These are phyloP conservation scores for Clitarchus hookeri DNA, from an alignment of 2,888 invertebrate genomes.

Conservation along the genomic window DNA sequence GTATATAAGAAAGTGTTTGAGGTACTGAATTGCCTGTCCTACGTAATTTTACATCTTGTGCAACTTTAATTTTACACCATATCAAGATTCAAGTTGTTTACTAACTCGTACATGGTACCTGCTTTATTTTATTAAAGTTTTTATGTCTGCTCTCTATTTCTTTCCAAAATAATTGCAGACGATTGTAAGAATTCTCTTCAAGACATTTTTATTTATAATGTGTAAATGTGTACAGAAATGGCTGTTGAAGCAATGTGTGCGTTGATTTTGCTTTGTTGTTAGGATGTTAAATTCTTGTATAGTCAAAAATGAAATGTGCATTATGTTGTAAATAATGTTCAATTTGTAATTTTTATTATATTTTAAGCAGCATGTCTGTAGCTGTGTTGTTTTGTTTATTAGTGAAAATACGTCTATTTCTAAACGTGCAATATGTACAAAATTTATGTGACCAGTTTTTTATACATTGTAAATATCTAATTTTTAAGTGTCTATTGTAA, in stretches of 20 bases:
- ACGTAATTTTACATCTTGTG: neutral
- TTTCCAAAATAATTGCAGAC: neutral
- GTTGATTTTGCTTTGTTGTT: neutral
- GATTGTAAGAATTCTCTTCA: neutral
- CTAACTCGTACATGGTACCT: neutral
- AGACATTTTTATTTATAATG: neutral
- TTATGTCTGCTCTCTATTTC: neutral
- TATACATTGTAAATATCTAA: conserved; percentile 30
- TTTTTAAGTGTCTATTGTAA: conserved; percentile 31
- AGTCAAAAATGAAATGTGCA: neutral
- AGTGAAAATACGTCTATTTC: conserved; percentile 24
- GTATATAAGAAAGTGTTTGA: neutral
- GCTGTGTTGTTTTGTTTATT: conserved; percentile 12
- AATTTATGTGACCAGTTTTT: conserved; percentile 30
- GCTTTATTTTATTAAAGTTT: neutral
- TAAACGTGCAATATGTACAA: conserved; percentile 40
- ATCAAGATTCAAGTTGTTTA: neutral
- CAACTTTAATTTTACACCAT: neutral
- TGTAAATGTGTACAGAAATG: conserved; percentile 5
- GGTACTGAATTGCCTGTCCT: neutral
- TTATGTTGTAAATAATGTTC: conserved; percentile 10
- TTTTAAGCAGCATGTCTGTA: conserved; percentile 10
- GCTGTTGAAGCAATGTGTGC: neutral
- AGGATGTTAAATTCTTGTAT: conserved; percentile 14
- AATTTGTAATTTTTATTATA: conserved; percentile 10